Base-by-base conservation (phyloP, 2,113 vertebrate species). In the Morone chrysops region DNA sequence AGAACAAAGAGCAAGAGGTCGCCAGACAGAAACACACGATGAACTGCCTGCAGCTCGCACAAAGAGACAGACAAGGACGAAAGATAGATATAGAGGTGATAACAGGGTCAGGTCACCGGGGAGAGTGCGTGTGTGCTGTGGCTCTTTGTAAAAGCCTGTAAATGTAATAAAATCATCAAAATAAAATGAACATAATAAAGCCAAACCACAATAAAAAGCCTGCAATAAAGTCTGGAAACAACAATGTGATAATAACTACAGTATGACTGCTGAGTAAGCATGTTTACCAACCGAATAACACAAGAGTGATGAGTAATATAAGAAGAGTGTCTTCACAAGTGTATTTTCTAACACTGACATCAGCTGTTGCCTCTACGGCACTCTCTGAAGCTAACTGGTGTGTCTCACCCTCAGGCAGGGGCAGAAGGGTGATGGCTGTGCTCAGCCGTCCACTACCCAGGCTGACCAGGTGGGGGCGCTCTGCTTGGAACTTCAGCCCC, bases 391-490 rank as follows among this genome's bases (percentile, higher is more conserved):
- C 54, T 70, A 53, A 60, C 36, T 18, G 22, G 5, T 18, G 65
- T 77, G 68, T 70, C 95, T 95, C 91, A 99, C 98, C 98, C 92
- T 99, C 98, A 40, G 97, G 94, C 89, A 99, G 94, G 0, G 98
- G 97, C 92, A 99, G 94, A 73, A 99, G 93, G 0, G 97, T 99
- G 93, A 99, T 96, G 3, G 98, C 97, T 0, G 96, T 98, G 87
- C 97, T 99, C 70, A 99, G 96, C 0, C 98, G 96, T 20, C 98
- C 97, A 0, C 98, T 98, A 38, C 98, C 98, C 67, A 99, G 93
- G 94, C 98, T 99, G 87, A 99, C 97, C 90, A 99, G 90, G 83
- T 99, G 98, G 95, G 0, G 98, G 85, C 97, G 97, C 90, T 98
- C 97, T 0, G 98, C 96, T 84, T 99, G 97, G 78, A 99, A 96